Evolutionary conservation across 2,888 invertebrate genomes (phyloP).

Genomic region (Eurois occulta): DNA sequence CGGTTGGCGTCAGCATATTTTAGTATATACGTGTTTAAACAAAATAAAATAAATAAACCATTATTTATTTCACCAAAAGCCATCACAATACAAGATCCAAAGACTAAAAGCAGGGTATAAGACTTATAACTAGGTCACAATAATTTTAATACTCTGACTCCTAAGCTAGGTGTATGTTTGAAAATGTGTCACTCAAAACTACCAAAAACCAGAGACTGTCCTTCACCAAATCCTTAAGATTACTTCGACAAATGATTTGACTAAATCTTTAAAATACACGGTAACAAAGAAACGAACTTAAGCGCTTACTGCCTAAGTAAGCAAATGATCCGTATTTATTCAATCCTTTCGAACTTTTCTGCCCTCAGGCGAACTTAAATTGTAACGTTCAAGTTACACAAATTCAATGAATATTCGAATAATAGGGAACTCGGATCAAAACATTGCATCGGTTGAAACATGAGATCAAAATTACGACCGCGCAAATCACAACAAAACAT

Average conservation of each 20-base stretch:
- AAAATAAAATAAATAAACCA: too few species aligned
- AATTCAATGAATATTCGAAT: constrained; percentile 18
- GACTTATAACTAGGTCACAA: too few species aligned
- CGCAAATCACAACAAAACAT: constrained; percentile 68
- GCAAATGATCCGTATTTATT: constrained; percentile 50
- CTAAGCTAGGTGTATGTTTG: too few species aligned
- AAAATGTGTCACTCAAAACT: not conserved
- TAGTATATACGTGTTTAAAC: not conserved
- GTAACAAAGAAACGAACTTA: constrained; percentile 29
- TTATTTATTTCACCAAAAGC: too few species aligned
- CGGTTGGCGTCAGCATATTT: too few species aligned
- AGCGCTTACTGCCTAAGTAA: constrained; percentile 34
- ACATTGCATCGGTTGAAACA: constrained; percentile 46
- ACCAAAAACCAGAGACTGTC: not conserved
- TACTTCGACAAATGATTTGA: not conserved
- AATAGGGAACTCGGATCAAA: constrained; percentile 34
- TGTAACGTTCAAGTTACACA: constrained; percentile 11
- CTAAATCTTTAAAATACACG: constrained; percentile 32
- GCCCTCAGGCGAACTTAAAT: constrained; percentile 1
- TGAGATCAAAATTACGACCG: constrained; percentile 65
- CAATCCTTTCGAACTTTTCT: constrained; percentile 44
- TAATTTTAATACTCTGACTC: too few species aligned
- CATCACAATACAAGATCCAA: too few species aligned
- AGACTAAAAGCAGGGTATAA: too few species aligned
- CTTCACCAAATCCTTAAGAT: not conserved